phyloP scores from a whole-genome alignment of 2,113 vertebrate genomes.

The Eubucco bourcierii region DNA sequence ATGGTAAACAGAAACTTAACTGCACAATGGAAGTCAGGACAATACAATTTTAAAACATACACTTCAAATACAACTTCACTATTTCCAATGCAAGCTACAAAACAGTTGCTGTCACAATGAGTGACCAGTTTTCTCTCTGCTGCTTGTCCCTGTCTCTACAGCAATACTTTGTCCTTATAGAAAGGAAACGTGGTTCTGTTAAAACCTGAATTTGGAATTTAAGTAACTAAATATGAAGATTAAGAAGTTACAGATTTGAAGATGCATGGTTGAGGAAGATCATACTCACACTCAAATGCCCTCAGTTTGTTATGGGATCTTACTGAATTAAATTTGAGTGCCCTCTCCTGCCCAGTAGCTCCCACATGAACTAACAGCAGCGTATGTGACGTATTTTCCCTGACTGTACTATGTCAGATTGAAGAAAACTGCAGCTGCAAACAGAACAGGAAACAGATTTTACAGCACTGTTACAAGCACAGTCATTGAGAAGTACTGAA shows the following conservation, averaged over 20 bases:
- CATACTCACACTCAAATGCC: background rate
- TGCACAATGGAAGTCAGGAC: background rate
- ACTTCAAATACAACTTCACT: background rate
- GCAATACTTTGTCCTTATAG: fast-evolving
- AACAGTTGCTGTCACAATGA: background rate
- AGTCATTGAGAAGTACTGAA: background rate
- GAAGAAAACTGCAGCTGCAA: background rate
- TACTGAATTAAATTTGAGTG: background rate
- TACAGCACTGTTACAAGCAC: background rate
- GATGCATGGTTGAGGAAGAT: background rate
- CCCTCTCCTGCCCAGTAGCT: background rate
- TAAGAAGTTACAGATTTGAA: background rate
- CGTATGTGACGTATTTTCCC: background rate
- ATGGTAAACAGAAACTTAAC: background rate
- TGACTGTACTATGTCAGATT: background rate
- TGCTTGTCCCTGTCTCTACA: background rate
- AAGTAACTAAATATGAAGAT: background rate
- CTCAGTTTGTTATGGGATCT: background rate
- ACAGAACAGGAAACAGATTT: background rate
- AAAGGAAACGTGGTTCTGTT: background rate
- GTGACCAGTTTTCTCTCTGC: background rate
- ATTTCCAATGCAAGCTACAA: background rate
- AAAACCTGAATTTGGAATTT: background rate
- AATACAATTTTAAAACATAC: background rate
- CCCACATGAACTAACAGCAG: background rate